Conservation (phyloP, 2,888 invertebrate genomes). For the Noctua fimbriata region DNA sequence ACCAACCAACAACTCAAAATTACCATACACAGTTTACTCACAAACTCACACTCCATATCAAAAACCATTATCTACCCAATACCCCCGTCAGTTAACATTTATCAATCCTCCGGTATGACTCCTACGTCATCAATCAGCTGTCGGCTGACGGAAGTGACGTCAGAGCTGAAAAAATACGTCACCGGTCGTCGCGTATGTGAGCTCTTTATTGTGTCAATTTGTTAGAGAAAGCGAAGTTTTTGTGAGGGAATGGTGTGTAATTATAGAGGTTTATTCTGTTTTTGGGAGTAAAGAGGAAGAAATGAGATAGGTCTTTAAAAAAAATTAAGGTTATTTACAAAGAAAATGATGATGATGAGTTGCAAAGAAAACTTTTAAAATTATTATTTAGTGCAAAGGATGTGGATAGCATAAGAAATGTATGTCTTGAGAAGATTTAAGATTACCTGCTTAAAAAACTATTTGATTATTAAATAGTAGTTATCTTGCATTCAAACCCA, state of each 20-base stretch:
- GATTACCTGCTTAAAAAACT: background rate
- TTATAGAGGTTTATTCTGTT: conserved; percentile 34
- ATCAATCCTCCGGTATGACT: conserved; percentile 60
- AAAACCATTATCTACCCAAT: conserved; percentile 39
- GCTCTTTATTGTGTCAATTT: conserved; percentile 64
- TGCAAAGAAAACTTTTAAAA: background rate
- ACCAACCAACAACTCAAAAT: background rate
- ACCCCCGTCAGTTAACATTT: conserved; percentile 59
- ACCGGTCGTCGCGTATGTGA: conserved; percentile 45
- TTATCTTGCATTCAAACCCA: background rate
- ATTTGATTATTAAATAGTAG: background rate
- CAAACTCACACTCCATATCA: conserved; percentile 21
- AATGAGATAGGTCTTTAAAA: background rate
- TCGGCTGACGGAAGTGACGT: conserved; percentile 56
- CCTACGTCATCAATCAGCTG: conserved; percentile 58
- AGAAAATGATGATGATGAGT: no score
- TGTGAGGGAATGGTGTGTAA: conserved; percentile 49
- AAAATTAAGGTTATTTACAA: background rate
- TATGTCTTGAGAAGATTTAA: background rate
- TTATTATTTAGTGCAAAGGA: no score
- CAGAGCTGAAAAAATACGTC: conserved; percentile 59
- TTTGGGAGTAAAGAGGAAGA: background rate
- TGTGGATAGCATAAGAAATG: no score
- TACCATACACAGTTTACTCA: conserved; percentile 15
- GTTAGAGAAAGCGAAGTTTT: conserved; percentile 47